phyloP scores from a whole-genome alignment of 2,797 vertebrate genomes.

The Spea hammondii region DNA sequence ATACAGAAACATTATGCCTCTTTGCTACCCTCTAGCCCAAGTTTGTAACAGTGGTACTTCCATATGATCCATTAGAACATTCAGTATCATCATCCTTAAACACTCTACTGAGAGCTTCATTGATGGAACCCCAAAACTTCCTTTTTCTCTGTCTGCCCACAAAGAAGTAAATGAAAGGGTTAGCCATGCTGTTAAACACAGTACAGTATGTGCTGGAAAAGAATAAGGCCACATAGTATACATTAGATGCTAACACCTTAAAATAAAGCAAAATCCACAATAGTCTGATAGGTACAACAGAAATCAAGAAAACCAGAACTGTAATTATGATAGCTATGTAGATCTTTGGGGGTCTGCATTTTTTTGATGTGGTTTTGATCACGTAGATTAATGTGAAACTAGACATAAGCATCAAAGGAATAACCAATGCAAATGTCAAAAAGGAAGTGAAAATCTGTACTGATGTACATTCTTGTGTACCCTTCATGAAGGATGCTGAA shows the following conservation, averaged over 20 bases:
- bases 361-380: constrained; percentile 46
- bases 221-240: constrained; percentile 60
- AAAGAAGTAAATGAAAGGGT: constrained; percentile 57
- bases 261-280: constrained; percentile 50
- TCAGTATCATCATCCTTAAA: constrained; percentile 55
- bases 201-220: constrained; percentile 55
- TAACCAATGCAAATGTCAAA: constrained; percentile 53
- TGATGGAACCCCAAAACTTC: constrained; percentile 37
- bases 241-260: constrained; percentile 56
- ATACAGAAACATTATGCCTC: no score
- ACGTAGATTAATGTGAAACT: constrained; percentile 57
- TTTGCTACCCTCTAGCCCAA: not conserved
- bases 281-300: constrained; percentile 49
- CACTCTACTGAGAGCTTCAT: constrained; percentile 50
- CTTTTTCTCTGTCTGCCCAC: constrained; percentile 51
- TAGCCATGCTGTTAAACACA: constrained; percentile 56
- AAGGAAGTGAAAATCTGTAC: not conserved
- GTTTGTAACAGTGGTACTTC: constrained; percentile 1
- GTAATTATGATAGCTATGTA: constrained; percentile 52
- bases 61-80: constrained; percentile 16
- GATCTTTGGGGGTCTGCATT: constrained; percentile 18
- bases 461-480: not conserved
- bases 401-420: constrained; percentile 54
- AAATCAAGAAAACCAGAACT: constrained; percentile 54
- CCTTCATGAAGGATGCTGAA: not conserved